These are phyloP conservation scores for Romanogobio albipinnatus DNA, from an alignment of 2,113 vertebrate species.

Conservation along the genomic window DNA sequence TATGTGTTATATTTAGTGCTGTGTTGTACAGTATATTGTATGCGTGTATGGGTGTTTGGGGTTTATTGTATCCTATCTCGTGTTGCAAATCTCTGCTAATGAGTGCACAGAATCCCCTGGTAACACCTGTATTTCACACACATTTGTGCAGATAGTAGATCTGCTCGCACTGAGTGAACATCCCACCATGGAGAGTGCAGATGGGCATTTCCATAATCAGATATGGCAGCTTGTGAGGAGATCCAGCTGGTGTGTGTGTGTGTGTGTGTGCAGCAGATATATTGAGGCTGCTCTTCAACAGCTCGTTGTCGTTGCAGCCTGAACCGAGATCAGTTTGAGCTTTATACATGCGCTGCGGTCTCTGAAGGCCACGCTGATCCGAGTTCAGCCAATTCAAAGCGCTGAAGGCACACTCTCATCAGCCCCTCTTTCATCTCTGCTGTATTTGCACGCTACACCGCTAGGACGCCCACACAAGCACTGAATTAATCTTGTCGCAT, in stretches of 20 bases:
- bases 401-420: constrained; percentile 25
- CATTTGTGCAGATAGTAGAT: neutral
- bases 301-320: neutral
- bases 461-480: constrained; percentile 25
- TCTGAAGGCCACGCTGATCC: neutral
- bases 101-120: neutral
- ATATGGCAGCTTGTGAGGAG: constrained; percentile 19
- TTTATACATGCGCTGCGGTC: neutral
- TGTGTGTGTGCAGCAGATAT: neutral
- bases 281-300: constrained; percentile 1
- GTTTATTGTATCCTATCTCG: neutral
- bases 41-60: neutral
- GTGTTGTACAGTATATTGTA: neutral
- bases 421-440: neutral
- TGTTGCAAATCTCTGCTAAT: no score
- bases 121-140: constrained; percentile 1
- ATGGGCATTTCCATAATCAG: constrained; percentile 34
- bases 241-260: constrained; percentile 21
- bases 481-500: constrained; percentile 33
- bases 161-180: neutral
- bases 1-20: neutral
- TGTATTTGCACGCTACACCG: neutral
- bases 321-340: neutral
- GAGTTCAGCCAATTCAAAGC: constrained; percentile 10
- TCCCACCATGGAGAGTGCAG: neutral